Conservation (phyloP, 2,113 vertebrate genomes). For the Lycaon pictus region DNA sequence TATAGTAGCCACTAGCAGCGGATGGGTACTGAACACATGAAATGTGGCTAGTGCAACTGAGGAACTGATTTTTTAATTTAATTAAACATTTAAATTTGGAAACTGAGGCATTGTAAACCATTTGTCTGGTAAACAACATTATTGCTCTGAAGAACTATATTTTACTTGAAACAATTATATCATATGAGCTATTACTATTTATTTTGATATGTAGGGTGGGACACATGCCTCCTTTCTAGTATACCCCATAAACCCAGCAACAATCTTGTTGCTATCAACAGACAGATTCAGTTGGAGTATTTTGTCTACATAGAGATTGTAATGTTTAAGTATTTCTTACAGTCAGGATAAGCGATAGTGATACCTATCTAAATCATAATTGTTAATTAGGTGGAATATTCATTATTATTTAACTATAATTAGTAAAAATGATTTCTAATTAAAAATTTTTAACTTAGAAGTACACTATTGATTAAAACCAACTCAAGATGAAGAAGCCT, state of each 20-base stretch:
- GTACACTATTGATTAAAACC: background rate
- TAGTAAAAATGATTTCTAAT: background rate
- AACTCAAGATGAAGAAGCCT: background rate
- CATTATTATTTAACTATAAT: background rate
- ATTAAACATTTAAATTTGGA: slow-evolving; percentile 10
- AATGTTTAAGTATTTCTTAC: slow-evolving; percentile 1
- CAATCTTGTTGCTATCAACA: background rate
- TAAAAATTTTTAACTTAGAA: background rate
- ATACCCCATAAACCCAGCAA: background rate
- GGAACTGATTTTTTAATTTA: background rate
- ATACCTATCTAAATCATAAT: background rate
- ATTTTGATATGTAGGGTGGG: background rate
- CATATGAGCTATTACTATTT: background rate
- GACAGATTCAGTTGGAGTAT: background rate
- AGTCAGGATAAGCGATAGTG: background rate
- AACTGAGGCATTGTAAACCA: background rate
- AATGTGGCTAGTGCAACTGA: background rate
- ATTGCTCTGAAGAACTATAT: background rate
- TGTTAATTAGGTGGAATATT: background rate
- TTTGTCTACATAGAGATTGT: background rate
- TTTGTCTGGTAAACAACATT: background rate
- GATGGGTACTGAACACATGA: background rate
- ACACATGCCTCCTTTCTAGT: background rate
- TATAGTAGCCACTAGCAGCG: background rate
- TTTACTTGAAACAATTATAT: background rate